Conservation (phyloP, 1,140 invertebrate genomes). For the Campoletis sonorensis region DNA sequence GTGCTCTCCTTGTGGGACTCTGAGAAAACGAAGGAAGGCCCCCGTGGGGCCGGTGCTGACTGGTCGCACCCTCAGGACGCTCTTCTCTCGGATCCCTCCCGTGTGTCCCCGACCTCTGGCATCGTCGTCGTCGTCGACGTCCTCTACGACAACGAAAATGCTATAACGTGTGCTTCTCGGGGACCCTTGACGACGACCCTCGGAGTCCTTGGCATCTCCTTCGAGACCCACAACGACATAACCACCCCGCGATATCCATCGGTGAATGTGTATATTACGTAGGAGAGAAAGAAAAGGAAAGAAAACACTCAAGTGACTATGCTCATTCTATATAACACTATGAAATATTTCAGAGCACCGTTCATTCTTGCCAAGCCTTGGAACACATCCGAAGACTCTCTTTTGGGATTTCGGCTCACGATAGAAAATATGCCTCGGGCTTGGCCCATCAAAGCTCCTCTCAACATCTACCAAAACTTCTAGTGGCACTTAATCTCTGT, state of each 20-base stretch:
- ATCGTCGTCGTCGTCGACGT: conserved; percentile 49
- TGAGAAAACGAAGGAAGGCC: conserved; percentile 58
- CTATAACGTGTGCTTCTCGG: conserved; percentile 19
- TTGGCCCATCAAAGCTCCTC: conserved; percentile 26
- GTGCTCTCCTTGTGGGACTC: conserved; percentile 50
- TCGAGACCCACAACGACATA: conserved; percentile 45
- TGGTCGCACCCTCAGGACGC: conserved; percentile 66
- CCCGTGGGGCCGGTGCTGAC: conserved; percentile 65
- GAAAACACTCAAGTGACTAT: neutral
- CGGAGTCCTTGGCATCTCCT: conserved; percentile 41
- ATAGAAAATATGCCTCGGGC: conserved; percentile 17
- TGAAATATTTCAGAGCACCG: neutral
- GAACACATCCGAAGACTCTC: conserved; percentile 41
- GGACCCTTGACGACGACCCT: conserved; percentile 26
- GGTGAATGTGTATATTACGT: conserved; percentile 20
- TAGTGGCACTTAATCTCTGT: conserved; percentile 26
- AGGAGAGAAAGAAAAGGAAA: conserved; percentile 30
- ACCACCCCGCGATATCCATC: conserved; percentile 44
- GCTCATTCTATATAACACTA: neutral
- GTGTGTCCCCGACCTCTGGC: conserved; percentile 45
- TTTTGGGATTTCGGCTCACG: conserved; percentile 39
- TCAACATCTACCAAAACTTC: conserved; percentile 27
- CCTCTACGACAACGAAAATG: conserved; percentile 7
- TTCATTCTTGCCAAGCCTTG: neutral
- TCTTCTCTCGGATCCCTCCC: conserved; percentile 7